Evolutionary conservation across 1,140 invertebrate species (phyloP).

Genomic region (Lamellibrachia luymesi): DNA sequence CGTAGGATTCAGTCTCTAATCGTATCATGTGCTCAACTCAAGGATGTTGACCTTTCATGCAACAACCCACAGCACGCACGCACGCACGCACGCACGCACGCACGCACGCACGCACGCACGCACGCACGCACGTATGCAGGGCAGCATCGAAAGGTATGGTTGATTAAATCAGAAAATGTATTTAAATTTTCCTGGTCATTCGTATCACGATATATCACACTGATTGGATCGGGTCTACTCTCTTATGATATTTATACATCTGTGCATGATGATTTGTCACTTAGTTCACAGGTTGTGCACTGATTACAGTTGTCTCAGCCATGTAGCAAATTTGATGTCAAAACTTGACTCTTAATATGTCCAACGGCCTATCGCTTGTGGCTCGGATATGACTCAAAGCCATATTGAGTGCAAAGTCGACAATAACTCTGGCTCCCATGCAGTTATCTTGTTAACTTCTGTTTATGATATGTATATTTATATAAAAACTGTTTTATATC

Average conservation of each 20-base stretch:
- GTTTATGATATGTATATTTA: not conserved
- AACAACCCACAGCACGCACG: not conserved
- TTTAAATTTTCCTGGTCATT: not conserved
- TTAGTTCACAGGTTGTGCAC: not conserved
- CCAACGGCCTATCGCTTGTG: not conserved
- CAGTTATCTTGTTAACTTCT: not conserved
- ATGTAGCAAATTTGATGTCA: not conserved
- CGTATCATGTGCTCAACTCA: not conserved
- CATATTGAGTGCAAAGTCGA: not conserved
- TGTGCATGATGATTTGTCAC: not conserved
- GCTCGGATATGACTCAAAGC: not conserved
- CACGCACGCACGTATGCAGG: not conserved
- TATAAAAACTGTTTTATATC: not conserved
- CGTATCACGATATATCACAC: not conserved
- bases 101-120: conserved; percentile 6
- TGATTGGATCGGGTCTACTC: not conserved
- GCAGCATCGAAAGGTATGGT: not conserved
- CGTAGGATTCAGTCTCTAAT: not conserved
- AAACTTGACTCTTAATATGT: not conserved
- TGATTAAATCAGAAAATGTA: not conserved
- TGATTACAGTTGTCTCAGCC: not conserved
- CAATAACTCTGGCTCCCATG: not conserved
- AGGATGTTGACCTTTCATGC: not conserved
- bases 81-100: not conserved
- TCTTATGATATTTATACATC: not conserved